Evolutionary conservation across 2,797 vertebrate species (phyloP).

Genomic region (Chrosomus eos): DNA sequence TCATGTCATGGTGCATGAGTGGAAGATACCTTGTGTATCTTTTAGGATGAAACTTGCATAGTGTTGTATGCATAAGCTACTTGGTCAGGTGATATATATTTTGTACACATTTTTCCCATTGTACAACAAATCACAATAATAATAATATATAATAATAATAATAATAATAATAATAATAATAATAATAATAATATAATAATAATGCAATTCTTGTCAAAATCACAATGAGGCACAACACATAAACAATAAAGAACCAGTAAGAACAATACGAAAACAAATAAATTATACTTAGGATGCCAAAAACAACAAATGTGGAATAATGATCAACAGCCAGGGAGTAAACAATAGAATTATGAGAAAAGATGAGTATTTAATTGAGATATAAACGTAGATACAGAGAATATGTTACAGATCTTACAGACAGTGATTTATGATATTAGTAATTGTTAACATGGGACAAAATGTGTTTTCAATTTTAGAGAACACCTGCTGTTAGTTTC

Average conservation of each 20-base stretch:
- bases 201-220: background rate
- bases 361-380: background rate
- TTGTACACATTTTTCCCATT: background rate
- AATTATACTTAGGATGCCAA: background rate
- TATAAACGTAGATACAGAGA: background rate
- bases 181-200: too few species aligned
- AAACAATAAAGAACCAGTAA: background rate
- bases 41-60: background rate
- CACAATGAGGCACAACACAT: background rate
- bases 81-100: background rate
- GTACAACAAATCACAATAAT: background rate
- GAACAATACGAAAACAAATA: background rate
- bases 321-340: constrained; percentile 8
- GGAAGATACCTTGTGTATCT: background rate
- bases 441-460: background rate
- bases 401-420: background rate
- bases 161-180: too few species aligned
- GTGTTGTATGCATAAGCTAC: background rate
- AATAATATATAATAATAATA: too few species aligned
- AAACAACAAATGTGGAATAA: background rate
- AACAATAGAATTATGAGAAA: background rate
- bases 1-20: background rate
- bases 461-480: background rate
- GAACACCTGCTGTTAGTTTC: constrained; percentile 4
- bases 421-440: constrained; percentile 12